Evolutionary conservation across 2,797 vertebrate species (phyloP).

Genomic region (Catharus ustulatus): DNA sequence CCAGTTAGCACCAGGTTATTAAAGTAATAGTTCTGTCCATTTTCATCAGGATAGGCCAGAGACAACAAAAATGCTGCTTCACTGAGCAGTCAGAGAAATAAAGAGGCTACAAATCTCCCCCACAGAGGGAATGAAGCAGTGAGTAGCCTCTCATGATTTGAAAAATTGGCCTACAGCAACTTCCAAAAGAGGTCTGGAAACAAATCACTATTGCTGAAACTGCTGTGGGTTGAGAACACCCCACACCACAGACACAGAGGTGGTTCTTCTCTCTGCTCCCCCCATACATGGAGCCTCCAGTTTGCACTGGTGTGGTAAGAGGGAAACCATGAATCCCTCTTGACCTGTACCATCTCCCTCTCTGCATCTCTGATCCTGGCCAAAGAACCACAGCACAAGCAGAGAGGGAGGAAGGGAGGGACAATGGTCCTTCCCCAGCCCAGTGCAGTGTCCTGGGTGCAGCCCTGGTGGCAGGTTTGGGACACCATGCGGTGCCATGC

Average conservation of each 20-base stretch:
- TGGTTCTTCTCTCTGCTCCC: background rate
- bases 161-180: background rate
- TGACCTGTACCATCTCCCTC: background rate
- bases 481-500: background rate
- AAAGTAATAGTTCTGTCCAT: background rate
- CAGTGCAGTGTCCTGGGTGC: background rate
- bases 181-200: constrained; percentile 9
- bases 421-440: background rate
- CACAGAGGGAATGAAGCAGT: constrained; percentile 21
- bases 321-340: background rate
- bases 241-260: background rate
- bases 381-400: background rate
- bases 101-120: constrained; percentile 20
- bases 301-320: background rate
- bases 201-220: background rate
- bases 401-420: background rate
- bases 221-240: background rate
- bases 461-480: background rate
- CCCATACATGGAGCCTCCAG: background rate
- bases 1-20: background rate
- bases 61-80: background rate
- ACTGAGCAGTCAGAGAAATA: background rate
- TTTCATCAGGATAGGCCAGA: background rate
- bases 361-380: background rate
- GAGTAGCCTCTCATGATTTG: background rate